These are phyloP conservation scores for Melanotaenia pygmaea DNA, from an alignment of 2,797 vertebrate genomes.

Conservation along the genomic window DNA sequence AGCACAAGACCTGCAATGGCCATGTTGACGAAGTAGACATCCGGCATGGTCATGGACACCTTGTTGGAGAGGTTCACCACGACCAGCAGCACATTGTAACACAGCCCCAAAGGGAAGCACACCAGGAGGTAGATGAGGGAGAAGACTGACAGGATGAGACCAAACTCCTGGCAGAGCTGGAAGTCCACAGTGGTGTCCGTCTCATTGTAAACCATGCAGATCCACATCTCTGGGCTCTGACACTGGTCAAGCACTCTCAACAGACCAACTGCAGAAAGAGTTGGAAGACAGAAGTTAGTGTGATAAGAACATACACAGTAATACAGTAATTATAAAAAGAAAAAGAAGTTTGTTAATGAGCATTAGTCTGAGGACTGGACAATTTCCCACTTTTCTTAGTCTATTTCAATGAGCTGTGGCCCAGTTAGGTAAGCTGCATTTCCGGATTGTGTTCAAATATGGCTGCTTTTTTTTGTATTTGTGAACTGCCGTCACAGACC, in stretches of 20 bases:
- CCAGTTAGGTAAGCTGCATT: background rate
- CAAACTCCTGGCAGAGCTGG: slow-evolving; percentile 91
- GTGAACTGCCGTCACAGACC: background rate
- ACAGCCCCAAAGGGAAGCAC: slow-evolving; percentile 92
- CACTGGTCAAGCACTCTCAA: slow-evolving; percentile 70
- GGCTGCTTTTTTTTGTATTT: background rate
- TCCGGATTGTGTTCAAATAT: background rate
- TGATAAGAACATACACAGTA: background rate
- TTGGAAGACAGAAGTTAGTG: slow-evolving; percentile 31
- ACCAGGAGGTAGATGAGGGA: slow-evolving; percentile 94
- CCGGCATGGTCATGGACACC: slow-evolving; percentile 96
- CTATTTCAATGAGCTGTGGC: background rate
- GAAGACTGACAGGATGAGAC: slow-evolving; percentile 89
- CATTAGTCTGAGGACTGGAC: background rate
- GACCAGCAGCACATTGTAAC: slow-evolving; percentile 93
- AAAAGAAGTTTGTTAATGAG: background rate
- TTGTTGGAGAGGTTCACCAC: slow-evolving; percentile 95
- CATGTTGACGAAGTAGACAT: slow-evolving; percentile 98
- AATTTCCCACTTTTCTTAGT: background rate
- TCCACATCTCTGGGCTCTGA: slow-evolving; percentile 91
- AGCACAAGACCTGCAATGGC: slow-evolving; percentile 94
- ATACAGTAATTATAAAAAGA: background rate
- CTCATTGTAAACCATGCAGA: slow-evolving; percentile 90
- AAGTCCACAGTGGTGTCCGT: slow-evolving; percentile 85
- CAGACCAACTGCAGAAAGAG: slow-evolving; percentile 80